Evolutionary conservation across 2,888 invertebrate genomes (phyloP).

Genomic region (Tenthredo mesomela): DNA sequence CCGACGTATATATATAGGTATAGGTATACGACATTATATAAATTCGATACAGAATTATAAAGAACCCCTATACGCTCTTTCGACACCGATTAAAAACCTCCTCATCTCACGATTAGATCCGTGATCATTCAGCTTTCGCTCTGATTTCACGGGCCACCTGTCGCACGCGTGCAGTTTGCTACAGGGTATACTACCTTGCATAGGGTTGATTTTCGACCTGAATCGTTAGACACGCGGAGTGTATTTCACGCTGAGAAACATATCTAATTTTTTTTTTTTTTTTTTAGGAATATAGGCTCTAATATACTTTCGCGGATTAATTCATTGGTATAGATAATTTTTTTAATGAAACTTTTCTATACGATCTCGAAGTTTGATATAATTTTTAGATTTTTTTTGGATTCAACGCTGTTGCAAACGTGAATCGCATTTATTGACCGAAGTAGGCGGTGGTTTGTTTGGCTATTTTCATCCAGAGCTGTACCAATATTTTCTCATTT

Average conservation of each 20-base stretch:
- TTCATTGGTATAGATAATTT: no score
- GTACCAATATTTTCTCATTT: slow-evolving; percentile 66
- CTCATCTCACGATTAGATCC: slow-evolving; percentile 34
- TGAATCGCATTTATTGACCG: neutral
- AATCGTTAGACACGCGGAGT: slow-evolving; percentile 70
- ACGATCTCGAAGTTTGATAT: neutral
- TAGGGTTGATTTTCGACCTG: neutral
- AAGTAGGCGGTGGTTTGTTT: slow-evolving; percentile 55
- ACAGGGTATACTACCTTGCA: neutral
- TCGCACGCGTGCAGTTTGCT: slow-evolving; percentile 65
- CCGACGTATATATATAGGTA: neutral
- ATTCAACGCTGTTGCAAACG: neutral
- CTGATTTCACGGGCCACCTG: slow-evolving; percentile 78
- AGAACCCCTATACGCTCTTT: neutral
- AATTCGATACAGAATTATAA: slow-evolving; percentile 33
- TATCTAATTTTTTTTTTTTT: neutral
- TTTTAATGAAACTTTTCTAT: neutral
- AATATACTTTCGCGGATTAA: no score
- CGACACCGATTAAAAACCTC: slow-evolving; percentile 15
- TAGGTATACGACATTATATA: neutral
- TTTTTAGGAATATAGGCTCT: neutral
- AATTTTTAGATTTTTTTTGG: neutral
- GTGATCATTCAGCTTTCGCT: slow-evolving; percentile 12
- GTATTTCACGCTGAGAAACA: neutral
- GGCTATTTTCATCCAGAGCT: slow-evolving; percentile 64